These are phyloP conservation scores for Dicerorhinus sumatrensis DNA, from an alignment of 2,113 vertebrate genomes.

Conservation along the genomic window DNA sequence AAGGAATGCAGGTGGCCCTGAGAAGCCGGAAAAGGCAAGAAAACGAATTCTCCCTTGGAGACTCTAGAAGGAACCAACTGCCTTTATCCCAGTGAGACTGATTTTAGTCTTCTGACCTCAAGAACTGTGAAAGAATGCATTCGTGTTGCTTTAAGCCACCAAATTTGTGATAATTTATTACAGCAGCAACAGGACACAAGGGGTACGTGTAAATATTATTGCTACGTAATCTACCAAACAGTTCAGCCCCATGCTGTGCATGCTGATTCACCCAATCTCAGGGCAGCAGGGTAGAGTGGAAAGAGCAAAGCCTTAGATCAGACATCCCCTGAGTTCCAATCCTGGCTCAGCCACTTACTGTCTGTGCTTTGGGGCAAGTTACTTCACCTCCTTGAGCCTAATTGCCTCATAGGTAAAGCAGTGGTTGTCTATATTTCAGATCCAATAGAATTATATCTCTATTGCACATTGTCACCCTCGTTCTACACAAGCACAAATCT, in stretches of 20 bases:
- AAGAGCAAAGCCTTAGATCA: not conserved
- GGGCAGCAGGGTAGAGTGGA: not conserved
- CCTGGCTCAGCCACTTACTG: not conserved
- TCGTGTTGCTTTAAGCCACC: not conserved
- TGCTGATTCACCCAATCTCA: not conserved
- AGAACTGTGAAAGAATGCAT: not conserved
- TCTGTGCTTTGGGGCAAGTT: not conserved
- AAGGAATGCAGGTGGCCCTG: not conserved
- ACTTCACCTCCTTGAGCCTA: not conserved
- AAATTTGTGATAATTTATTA: not conserved
- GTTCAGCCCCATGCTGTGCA: not conserved
- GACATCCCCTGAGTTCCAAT: not conserved
- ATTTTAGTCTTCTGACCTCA: not conserved
- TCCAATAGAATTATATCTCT: not conserved
- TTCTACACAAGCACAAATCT: not conserved
- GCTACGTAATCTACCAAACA: not conserved
- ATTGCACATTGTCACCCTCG: not conserved
- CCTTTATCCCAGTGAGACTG: not conserved
- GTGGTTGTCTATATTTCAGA: not conserved
- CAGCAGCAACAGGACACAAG: not conserved
- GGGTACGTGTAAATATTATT: not conserved
- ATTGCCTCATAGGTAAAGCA: not conserved
- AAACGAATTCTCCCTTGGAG: not conserved
- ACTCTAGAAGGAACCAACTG: not conserved
- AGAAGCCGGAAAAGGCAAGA: not conserved